These are phyloP conservation scores for Pantelozetes paolii DNA, from an alignment of 2,888 invertebrate genomes.

Conservation along the genomic window DNA sequence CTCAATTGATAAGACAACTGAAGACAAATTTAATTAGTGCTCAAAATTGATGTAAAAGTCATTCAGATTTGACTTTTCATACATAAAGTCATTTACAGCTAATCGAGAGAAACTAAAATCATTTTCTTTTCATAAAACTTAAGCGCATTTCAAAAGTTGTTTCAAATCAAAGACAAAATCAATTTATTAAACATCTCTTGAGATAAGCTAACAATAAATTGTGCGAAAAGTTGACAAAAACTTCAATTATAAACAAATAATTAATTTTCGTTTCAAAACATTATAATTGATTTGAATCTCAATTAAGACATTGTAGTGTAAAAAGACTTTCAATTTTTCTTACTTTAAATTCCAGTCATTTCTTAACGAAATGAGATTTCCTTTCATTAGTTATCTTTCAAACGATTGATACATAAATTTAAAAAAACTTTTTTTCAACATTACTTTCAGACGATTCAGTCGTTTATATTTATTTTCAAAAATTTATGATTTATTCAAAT, in stretches of 20 bases:
- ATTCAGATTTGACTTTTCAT: background rate
- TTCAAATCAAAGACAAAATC: background rate
- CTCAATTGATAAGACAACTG: background rate
- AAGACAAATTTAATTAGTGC: slow-evolving; percentile 4
- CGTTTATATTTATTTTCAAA: too few relatives aligned
- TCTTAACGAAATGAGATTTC: background rate
- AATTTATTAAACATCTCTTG: background rate
- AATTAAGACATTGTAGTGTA: too few relatives aligned
- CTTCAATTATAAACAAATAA: too few relatives aligned
- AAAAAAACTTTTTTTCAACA: too few relatives aligned
- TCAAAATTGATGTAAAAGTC: background rate
- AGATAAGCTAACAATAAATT: too few relatives aligned
- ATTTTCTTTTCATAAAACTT: background rate
- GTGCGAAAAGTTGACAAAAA: too few relatives aligned
- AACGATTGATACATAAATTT: background rate
- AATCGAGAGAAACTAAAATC: background rate
- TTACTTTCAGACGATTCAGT: too few relatives aligned
- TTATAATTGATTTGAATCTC: too few relatives aligned
- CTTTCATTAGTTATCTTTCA: background rate
- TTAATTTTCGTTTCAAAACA: too few relatives aligned
- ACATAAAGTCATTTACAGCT: background rate
- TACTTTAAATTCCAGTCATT: background rate
- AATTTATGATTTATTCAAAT: too few relatives aligned
- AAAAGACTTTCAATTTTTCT: background rate
- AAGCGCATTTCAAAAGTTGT: background rate